Base-by-base conservation (phyloP, 2,797 vertebrate species). In the Rhinophrynus dorsalis region DNA sequence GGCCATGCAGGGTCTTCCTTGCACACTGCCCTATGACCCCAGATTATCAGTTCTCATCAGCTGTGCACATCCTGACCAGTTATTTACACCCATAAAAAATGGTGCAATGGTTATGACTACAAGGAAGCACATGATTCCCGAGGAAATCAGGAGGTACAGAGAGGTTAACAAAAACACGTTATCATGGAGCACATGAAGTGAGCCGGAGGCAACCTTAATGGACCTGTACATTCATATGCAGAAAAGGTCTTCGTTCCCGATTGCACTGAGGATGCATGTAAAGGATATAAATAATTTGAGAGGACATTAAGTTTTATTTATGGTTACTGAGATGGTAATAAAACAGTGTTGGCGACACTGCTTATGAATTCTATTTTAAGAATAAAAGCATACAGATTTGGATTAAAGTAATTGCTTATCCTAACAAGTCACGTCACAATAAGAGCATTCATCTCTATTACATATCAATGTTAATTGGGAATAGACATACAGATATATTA, bases 51-150 rank as follows among this genome's bases (percentile, higher is more conserved):
- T 35, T 59, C n/a, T n/a, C n/a, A n/a, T n/a, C n/a, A n/a, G n/a
- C n/a, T n/a, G n/a, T n/a, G n/a, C 35, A 50, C 54, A 72, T 72
- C 69, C 61, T 59, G 54, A 44, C 33, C 35, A 13, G 30, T 50
- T 24, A 58, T 30, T 58, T 62, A 73, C 69, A 59, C 44, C 61
- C 62, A 60, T 44, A 32, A 33, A 52, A 50, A 30, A 29, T 29
- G 15, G 42, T 27, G 44, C 59, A 59, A 44, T 7, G 7, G 20
- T 27, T 52, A 35, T 58, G 27, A 40, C 45, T 42, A 42, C 18
- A 40, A 66, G 69, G 69, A 73, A 66, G 26, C 15, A 42, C 47
- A 42, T 37, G 55, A 66, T 47, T 65, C 42, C 54, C 59, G 23
- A 72, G 61, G 62, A 66, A 73, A 59, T 26, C 26, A 65, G 29